Conservation (phyloP, 2,888 invertebrate species). For the Heliconius erato region DNA sequence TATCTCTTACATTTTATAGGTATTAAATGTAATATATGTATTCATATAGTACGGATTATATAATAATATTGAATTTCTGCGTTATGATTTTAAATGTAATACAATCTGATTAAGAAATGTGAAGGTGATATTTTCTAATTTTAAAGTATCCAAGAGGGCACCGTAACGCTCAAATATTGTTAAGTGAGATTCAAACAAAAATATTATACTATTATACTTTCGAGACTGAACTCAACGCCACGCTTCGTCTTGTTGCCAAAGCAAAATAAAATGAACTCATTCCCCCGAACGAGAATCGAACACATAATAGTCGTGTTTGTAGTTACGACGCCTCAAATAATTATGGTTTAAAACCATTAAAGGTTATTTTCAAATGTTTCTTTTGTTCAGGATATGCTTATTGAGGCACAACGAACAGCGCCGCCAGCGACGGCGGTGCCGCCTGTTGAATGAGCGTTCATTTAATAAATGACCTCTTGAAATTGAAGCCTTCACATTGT, state of each 20-base stretch:
- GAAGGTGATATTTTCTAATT: not conserved
- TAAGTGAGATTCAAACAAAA: no score
- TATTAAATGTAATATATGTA: not conserved
- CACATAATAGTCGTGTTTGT: no score
- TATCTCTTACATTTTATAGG: not conserved
- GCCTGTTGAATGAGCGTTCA: constrained; percentile 40
- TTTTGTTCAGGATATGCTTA: constrained; percentile 17
- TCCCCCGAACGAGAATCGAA: no score
- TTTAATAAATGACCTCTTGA: constrained; percentile 44
- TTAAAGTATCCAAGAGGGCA: no score
- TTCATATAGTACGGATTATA: not conserved
- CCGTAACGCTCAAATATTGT: no score
- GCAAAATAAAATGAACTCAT: no score
- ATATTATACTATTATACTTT: no score
- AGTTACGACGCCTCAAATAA: not conserved
- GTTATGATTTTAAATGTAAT: not conserved
- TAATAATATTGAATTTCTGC: not conserved
- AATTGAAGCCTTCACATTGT: constrained; percentile 37
- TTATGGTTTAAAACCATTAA: not conserved
- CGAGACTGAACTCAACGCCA: no score
- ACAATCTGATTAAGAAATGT: not conserved
- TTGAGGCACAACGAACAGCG: constrained; percentile 31
- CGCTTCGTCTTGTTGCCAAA: no score
- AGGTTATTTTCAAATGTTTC: constrained; percentile 11
- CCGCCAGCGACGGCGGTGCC: constrained; percentile 24